Evolutionary conservation across 2,797 vertebrate genomes (phyloP).

Genomic region (Thunnus albacares): DNA sequence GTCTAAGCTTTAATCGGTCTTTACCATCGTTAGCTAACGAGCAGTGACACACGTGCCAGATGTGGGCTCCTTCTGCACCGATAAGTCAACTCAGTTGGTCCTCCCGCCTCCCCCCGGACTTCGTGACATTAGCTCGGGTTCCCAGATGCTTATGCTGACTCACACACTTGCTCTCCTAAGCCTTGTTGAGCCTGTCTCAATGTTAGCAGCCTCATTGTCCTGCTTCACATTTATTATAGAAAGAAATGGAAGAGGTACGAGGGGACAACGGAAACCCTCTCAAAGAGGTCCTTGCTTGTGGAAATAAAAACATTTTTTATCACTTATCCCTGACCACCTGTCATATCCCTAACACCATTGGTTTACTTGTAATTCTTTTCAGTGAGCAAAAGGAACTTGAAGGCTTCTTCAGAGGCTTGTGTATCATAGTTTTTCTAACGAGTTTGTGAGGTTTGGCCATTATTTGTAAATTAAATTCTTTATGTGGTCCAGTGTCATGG

Average conservation of each 20-base stretch:
- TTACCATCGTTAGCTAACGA: constrained; percentile 40
- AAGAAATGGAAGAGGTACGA: constrained; percentile 12
- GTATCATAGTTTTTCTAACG: not conserved
- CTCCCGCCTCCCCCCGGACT: constrained; percentile 45
- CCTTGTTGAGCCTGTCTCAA: constrained; percentile 44
- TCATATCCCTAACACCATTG: not conserved
- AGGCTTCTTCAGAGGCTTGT: not conserved
- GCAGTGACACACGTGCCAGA: constrained; percentile 43
- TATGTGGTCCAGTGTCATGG: not conserved
- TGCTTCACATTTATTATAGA: constrained; percentile 48
- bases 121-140: constrained; percentile 65
- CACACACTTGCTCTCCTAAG: constrained; percentile 51
- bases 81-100: constrained; percentile 62
- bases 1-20: constrained; percentile 7
- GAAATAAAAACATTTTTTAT: constrained; percentile 9
- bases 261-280: constrained; percentile 8
- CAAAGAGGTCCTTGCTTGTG: constrained; percentile 4
- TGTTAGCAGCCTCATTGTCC: constrained; percentile 35
- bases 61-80: constrained; percentile 54
- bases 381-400: constrained; percentile 6
- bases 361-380: not conserved
- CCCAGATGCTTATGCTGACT: constrained; percentile 66
- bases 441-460: not conserved
- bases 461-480: not conserved
- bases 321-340: not conserved